Base-by-base conservation (phyloP, 1,140 invertebrate species). In the Lepidurus couesii region DNA sequence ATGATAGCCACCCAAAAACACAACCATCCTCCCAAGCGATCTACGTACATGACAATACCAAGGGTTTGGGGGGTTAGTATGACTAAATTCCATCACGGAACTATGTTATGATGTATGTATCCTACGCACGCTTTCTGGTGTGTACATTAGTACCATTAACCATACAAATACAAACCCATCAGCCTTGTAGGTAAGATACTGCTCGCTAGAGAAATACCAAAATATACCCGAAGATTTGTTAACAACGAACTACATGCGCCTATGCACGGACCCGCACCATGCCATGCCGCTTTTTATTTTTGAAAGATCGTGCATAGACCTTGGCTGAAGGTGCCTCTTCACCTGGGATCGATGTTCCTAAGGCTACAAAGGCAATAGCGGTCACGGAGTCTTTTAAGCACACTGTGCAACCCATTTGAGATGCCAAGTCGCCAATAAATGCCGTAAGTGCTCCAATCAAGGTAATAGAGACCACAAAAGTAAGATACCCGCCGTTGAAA, bases 361-460 rank as follows among this genome's bases (percentile, higher is more conserved):
- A 83, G 73, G 89, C 89, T 21, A 89, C 88, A 81, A 90, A 88
- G 44, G 89, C 87, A 80, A 91, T 89, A 42, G 89, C 90, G n/a
- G 89, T 90, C 8, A 90, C 87, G 16, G 88, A 83, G 82, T 90
- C 89, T 82, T 88, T 89, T 7, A 90, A 82, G 44, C 88, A 88
- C 74, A 90, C 85, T 9, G 89, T 90, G 82, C 90, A 90, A 45
- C 90, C 90, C 83, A 90, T 90, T 79, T 87, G 84, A 11, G 86
- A 86, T 9, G 90, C 89, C 42, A 90, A 81, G 82, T 90, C 90
- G 13, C 89, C 89, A 81, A 90, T 89, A 34, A 91, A 79, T 4
- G 89, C 88, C 5, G 90, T 91, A 77, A 90, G 82, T 11, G 89
- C 10, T 26, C 90, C 90, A 81, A 91, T 90, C 80, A 86, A 83